Percentiles rank a stretch among this genome's conserved stretches.
Conservation (phyloP, 1,140 invertebrate species). For the Cryptotermes secundus region DNA sequence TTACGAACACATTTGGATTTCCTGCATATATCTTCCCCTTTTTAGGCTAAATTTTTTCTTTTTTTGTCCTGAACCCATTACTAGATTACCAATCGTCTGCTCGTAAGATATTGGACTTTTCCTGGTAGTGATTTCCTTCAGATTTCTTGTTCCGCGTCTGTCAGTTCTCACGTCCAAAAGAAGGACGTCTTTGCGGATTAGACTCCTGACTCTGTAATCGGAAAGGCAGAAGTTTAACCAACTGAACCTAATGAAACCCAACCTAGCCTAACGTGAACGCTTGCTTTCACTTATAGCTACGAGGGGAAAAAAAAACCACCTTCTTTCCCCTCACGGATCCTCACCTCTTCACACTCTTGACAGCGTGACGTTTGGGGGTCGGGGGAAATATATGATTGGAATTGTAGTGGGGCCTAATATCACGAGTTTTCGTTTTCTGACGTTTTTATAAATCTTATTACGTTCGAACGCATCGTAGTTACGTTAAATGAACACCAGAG, state of each 20-base stretch:
- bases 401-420: background rate
- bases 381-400: background rate
- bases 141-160: background rate
- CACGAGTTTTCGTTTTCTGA: background rate
- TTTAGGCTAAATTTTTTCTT: too few species aligned
- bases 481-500: too few species aligned
- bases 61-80: too few species aligned
- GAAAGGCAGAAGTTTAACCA: background rate
- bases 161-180: background rate
- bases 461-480: background rate
- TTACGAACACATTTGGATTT: too few species aligned
- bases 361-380: background rate
- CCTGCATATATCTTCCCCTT: too few species aligned
- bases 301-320: background rate
- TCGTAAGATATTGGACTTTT: background rate
- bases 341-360: background rate
- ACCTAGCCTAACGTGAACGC: background rate
- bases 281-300: background rate
- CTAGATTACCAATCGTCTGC: too few species aligned
- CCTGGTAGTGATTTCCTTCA: background rate
- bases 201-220: background rate
- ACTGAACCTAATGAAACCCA: constrained; percentile 1
- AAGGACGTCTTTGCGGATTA: constrained; percentile 2
- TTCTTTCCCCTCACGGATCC: background rate
- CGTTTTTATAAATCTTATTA: background rate